Conservation (phyloP, 2,797 vertebrate genomes). For the Bradypodion ventrale region DNA sequence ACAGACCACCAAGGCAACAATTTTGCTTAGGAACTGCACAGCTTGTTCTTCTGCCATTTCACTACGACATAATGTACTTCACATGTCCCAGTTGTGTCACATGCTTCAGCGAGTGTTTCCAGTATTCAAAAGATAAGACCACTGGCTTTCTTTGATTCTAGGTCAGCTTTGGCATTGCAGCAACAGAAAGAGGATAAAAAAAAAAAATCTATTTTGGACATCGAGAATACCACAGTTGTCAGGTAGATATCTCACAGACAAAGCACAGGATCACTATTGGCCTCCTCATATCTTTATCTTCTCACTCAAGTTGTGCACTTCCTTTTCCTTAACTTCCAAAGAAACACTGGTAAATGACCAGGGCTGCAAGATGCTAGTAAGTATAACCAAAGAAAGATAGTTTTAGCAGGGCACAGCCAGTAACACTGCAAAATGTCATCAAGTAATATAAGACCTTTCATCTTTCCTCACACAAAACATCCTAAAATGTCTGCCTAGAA, state of each 20-base stretch:
- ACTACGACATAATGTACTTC: background rate
- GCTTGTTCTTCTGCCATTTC: background rate
- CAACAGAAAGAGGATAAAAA: background rate
- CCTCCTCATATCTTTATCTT: background rate
- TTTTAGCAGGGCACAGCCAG: background rate
- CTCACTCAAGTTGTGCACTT: background rate
- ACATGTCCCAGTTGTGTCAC: accelerated
- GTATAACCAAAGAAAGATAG: background rate
- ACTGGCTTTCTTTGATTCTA: background rate
- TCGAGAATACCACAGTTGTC: background rate
- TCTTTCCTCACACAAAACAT: background rate
- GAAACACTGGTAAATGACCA: background rate
- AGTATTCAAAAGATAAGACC: accelerated
- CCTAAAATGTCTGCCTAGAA: background rate
- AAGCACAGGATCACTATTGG: background rate
- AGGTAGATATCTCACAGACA: background rate
- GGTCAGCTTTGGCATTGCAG: background rate
- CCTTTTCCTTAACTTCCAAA: background rate
- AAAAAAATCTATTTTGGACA: background rate
- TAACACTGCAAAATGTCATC: background rate
- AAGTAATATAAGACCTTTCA: background rate
- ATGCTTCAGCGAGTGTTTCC: background rate
- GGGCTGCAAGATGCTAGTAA: background rate
- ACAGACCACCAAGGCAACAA: accelerated
- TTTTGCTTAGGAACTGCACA: accelerated